phyloP scores from a whole-genome alignment of 2,797 vertebrate genomes.

The Phalanger gymnotis region DNA sequence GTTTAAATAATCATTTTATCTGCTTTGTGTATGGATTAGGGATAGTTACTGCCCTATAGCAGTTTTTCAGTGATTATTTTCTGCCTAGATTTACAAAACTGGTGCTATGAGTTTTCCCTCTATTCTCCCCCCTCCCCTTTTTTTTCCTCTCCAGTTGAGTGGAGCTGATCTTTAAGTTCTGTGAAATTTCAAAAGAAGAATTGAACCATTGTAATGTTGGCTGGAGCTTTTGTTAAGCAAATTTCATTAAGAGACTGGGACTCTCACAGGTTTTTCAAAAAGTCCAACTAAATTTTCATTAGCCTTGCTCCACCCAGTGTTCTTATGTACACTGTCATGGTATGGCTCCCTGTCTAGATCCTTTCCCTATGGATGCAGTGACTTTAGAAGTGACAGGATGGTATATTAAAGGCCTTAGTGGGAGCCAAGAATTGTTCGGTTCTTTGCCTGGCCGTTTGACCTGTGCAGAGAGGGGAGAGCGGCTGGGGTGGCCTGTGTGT shows the following conservation, averaged over 20 bases:
- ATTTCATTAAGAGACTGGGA: slow-evolving; percentile 83
- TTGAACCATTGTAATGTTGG: slow-evolving; percentile 77
- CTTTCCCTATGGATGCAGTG: background rate
- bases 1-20: background rate
- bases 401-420: background rate
- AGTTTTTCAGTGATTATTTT: background rate
- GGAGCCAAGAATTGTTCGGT: background rate
- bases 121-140: background rate
- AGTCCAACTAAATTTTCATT: slow-evolving; percentile 78
- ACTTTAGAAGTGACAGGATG: slow-evolving; percentile 50
- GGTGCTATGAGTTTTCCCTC: background rate
- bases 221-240: slow-evolving; percentile 83
- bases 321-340: slow-evolving; percentile 48
- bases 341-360: slow-evolving; percentile 57
- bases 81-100: slow-evolving; percentile 10
- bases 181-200: slow-evolving; percentile 82
- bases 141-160: slow-evolving; percentile 51
- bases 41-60: background rate
- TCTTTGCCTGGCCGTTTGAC: background rate
- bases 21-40: background rate
- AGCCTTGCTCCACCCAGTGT: slow-evolving; percentile 59
- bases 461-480: background rate
- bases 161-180: slow-evolving; percentile 73
- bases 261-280: slow-evolving; percentile 73
- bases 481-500: background rate